Evolutionary conservation across 2,113 vertebrate genomes (phyloP).

Genomic region (Anolis carolinensis): DNA sequence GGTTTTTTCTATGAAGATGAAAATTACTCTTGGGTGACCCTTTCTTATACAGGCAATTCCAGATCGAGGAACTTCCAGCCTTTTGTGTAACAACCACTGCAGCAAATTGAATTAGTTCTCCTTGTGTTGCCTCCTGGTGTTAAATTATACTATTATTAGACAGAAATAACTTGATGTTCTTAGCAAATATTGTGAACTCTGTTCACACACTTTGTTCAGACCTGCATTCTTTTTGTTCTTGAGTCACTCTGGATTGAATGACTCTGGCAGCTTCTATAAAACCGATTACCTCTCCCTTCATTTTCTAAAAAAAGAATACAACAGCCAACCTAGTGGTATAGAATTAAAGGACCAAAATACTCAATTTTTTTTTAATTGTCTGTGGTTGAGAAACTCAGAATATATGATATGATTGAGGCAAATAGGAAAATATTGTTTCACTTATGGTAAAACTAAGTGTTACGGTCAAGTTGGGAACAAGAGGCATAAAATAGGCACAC

Average conservation of each 20-base stretch:
- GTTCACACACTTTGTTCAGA: background rate
- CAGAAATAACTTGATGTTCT: background rate
- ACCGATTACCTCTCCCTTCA: background rate
- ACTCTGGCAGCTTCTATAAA: background rate
- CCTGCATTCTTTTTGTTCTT: background rate
- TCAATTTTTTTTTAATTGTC: background rate
- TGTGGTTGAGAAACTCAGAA: background rate
- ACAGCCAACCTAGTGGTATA: background rate
- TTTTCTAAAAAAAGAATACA: background rate
- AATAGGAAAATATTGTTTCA: background rate
- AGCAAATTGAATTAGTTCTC: background rate
- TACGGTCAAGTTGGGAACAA: background rate
- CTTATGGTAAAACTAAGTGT: background rate
- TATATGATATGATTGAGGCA: background rate
- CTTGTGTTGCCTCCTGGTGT: background rate
- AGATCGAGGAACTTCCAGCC: background rate
- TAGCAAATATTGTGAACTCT: background rate
- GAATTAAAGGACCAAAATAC: background rate
- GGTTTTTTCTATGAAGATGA: background rate
- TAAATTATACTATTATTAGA: background rate
- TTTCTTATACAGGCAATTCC: background rate
- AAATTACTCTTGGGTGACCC: background rate
- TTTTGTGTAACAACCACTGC: background rate
- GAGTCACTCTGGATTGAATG: background rate
- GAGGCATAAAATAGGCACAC: background rate